A percentile compares a stretch with the other conserved stretches of the same genome.
These are phyloP conservation scores for Phoxinus phoxinus DNA, from an alignment of 2,113 vertebrate species.

Conservation along the genomic window DNA sequence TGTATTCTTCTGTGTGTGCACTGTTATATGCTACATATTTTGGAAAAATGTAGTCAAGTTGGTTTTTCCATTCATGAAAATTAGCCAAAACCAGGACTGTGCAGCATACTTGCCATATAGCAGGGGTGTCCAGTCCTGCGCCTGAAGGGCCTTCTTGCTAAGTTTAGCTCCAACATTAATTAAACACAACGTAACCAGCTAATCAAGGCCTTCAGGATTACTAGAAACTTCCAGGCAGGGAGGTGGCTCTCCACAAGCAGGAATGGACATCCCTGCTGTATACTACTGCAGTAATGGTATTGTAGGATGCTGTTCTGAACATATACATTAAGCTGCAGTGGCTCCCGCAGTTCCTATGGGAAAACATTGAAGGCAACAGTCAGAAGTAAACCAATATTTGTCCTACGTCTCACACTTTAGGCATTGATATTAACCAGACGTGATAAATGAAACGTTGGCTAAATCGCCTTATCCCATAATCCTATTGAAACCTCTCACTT, in stretches of 20 bases:
- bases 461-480: constrained; percentile 26
- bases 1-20: too few relatives aligned
- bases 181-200: neutral
- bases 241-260: neutral
- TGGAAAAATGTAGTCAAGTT: too few relatives aligned
- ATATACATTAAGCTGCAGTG: neutral
- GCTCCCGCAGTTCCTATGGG: too few relatives aligned
- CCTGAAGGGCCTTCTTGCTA: neutral
- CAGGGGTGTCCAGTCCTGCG: neutral
- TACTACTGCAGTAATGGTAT: neutral
- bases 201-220: neutral
- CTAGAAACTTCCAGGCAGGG: neutral
- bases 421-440: neutral
- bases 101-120: neutral
- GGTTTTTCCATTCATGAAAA: neutral
- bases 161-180: neutral
- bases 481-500: constrained; percentile 29
- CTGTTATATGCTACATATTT: too few relatives aligned
- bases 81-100: neutral
- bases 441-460: constrained; percentile 14
- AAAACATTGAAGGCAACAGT: neutral
- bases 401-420: neutral
- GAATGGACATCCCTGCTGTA: neutral
- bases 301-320: constrained; percentile 1
- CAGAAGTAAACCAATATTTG: neutral